A percentile compares a stretch with the other conserved stretches of the same genome.
These are phyloP conservation scores for Unio delphinus DNA, from an alignment of 2,888 invertebrate species.

Conservation along the genomic window DNA sequence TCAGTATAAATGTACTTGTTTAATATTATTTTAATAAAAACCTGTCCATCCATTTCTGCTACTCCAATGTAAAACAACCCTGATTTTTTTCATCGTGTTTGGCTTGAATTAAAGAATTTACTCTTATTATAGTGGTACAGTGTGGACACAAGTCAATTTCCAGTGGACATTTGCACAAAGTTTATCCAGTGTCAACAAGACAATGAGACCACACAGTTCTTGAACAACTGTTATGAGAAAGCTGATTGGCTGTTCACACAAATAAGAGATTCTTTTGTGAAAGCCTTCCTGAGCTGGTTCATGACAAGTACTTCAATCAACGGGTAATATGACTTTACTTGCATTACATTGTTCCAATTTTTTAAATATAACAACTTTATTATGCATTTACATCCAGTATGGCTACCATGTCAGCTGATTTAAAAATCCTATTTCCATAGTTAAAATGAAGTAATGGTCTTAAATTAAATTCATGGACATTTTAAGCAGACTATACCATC, in stretches of 20 bases:
- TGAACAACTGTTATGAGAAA: conserved; percentile 83
- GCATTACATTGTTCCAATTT: too few relatives aligned
- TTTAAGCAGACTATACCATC: too few relatives aligned
- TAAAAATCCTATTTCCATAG: too few relatives aligned
- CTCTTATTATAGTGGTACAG: conserved; percentile 64
- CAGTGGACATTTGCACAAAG: conserved; percentile 50
- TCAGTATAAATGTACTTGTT: too few relatives aligned
- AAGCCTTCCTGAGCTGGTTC: conserved; percentile 88
- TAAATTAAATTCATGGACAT: too few relatives aligned
- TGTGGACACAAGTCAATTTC: conserved; percentile 47
- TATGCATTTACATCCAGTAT: too few relatives aligned
- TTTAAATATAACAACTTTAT: too few relatives aligned
- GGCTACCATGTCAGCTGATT: too few relatives aligned
- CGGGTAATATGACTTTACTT: conserved; percentile 78
- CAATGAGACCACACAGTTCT: conserved; percentile 82
- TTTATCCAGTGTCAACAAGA: conserved; percentile 74
- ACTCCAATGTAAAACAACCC: background rate
- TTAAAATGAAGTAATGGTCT: too few relatives aligned
- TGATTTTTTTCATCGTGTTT: background rate
- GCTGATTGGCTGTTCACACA: conserved; percentile 90
- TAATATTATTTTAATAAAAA: too few relatives aligned
- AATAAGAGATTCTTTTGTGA: conserved; percentile 89
- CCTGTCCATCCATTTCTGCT: background rate
- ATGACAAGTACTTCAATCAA: conserved; percentile 96
- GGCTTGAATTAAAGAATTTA: background rate